Base-by-base conservation (phyloP, 2,113 vertebrate species). In the Chaenocephalus aceratus region DNA sequence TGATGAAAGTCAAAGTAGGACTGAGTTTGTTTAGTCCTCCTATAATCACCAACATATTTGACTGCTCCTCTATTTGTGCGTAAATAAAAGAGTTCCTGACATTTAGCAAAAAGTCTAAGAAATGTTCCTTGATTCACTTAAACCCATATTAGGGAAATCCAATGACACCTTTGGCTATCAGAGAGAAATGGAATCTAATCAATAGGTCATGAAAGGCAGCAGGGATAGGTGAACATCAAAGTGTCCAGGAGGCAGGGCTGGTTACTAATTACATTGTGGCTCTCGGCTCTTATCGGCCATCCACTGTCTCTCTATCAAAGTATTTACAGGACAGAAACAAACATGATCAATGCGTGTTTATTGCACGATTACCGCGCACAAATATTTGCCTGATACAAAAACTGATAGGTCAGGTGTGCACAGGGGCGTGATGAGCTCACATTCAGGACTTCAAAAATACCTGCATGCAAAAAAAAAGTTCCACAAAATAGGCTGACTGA, bases 331-430 rank as follows among this genome's bases (percentile, higher is more conserved):
- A 82, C 76, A 84, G 84, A 79, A 83, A 84, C 85, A 92, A 86
- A 90, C 89, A 80, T 94, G 93, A 93, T 93, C 90, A 95, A 94
- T 87, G 88, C 75, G 30, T 12, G 41, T 92, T 93, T 92, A 93
- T 86, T 89, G 69, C 89, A 62, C 60, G 77, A 89, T 89, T 85
- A 85, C 80, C 0, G 34, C 46, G 21, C 34, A 58, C 88, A 89
- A 92, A 90, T 91, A 89, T 92, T 93, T 92, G 45, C 73, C 30
- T 30, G 5, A 71, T 10, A 45, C 75, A 54, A 58, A 51, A 61
- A 6, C 74, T 54, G 85, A 84, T 84, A 74, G 30, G 3, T 30
- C 30, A 30, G 56, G 16, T 16, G 26, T 11, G 49, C 7, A 68
- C 73, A 73, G 76, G 52, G 36, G 15, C 0, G 36, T 46, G 84